phyloP scores from a whole-genome alignment of 2,797 vertebrate genomes.

The Chelidonichthys spinosus region DNA sequence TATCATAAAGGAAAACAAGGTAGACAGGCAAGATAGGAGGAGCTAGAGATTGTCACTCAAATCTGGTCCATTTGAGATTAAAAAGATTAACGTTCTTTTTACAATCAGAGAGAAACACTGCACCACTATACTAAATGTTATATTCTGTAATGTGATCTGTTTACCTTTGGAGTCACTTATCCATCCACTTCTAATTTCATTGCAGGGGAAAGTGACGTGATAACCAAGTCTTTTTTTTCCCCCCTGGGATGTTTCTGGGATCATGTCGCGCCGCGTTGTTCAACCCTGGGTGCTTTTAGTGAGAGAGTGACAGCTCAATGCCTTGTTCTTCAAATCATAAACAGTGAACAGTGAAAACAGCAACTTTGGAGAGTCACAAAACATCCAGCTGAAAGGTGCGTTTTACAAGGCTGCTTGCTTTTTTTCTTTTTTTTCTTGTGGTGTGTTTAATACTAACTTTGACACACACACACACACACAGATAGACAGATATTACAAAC shows the following conservation, averaged over 20 bases:
- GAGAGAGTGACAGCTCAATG: slow-evolving; percentile 49
- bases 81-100: slow-evolving; percentile 18
- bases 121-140: slow-evolving; percentile 16
- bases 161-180: slow-evolving; percentile 30
- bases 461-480: neutral
- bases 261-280: slow-evolving; percentile 53
- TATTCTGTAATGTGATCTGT: slow-evolving; percentile 18
- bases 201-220: slow-evolving; percentile 32
- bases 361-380: slow-evolving; percentile 34
- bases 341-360: slow-evolving; percentile 43
- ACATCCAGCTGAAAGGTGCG: slow-evolving; percentile 21
- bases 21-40: neutral
- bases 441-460: neutral
- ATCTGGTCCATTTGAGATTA: neutral
- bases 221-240: slow-evolving; percentile 39
- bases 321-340: slow-evolving; percentile 50
- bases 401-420: slow-evolving; percentile 23
- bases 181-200: slow-evolving; percentile 17
- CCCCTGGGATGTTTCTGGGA: slow-evolving; percentile 55
- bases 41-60: neutral
- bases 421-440: neutral
- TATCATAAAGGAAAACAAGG: slow-evolving; percentile 1
- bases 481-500: too few relatives aligned
- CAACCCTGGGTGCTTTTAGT: slow-evolving; percentile 48
- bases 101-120: slow-evolving; percentile 24